Conservation (phyloP, 2,888 invertebrate genomes). For the Torymus aiolomorphi region DNA sequence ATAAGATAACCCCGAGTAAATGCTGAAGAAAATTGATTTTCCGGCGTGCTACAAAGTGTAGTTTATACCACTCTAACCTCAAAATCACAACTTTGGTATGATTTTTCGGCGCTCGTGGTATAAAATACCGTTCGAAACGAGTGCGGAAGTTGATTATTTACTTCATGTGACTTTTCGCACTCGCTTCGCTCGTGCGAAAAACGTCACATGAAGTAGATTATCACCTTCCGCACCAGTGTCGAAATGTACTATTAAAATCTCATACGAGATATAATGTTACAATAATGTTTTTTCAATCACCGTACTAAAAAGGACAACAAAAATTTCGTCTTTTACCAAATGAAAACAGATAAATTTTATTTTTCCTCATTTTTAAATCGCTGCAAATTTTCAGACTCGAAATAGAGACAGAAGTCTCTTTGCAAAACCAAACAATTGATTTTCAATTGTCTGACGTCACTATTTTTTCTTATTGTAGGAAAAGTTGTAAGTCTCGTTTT, state of each 20-base stretch:
- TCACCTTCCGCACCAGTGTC: too few species aligned
- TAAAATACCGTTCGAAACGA: too few species aligned
- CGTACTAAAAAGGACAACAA: constrained; percentile 33
- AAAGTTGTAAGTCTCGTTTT: constrained; percentile 54
- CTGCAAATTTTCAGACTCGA: constrained; percentile 44
- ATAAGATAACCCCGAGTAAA: constrained; percentile 7
- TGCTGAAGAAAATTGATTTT: constrained; percentile 52
- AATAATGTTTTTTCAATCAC: constrained; percentile 24
- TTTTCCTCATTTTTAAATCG: constrained; percentile 37
- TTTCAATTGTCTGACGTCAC: constrained; percentile 38
- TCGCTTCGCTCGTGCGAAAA: too few species aligned
- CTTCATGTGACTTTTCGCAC: too few species aligned
- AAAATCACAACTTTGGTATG: too few species aligned
- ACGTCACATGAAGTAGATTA: too few species aligned
- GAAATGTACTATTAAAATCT: too few species aligned
- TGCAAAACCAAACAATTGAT: constrained; percentile 42
- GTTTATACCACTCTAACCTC: too few species aligned
- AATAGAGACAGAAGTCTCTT: constrained; percentile 44
- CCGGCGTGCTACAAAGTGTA: constrained; percentile 48
- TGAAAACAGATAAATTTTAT: constrained; percentile 24
- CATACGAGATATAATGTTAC: constrained; percentile 27
- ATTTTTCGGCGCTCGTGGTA: too few species aligned
- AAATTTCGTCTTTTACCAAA: constrained; percentile 32
- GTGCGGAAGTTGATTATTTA: too few species aligned
- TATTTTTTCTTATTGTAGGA: constrained; percentile 52